A percentile compares a stretch with the other conserved stretches of the same genome.
Conservation (phyloP, 2,797 vertebrate species). For the Lithobates sylvaticus region DNA sequence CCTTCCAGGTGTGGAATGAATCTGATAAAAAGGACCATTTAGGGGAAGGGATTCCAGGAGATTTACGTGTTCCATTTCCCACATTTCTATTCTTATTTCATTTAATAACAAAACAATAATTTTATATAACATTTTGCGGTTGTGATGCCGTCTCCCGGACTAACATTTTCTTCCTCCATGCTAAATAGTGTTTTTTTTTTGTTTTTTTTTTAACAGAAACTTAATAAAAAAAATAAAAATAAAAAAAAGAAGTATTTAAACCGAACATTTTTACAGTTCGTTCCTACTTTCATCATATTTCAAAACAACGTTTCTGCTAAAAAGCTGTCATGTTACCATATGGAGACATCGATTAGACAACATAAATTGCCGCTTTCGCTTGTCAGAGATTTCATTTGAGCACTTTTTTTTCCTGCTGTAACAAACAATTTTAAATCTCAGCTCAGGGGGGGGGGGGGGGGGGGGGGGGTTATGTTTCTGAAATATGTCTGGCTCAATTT, state of each 20-base stretch:
- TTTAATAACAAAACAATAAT: no score
- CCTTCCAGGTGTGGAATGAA: no score
- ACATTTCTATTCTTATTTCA: no score
- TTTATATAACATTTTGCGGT: no score
- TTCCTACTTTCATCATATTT: conserved; percentile 36
- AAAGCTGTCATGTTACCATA: conserved; percentile 43
- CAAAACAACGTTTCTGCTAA: conserved; percentile 34
- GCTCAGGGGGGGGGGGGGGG: background rate
- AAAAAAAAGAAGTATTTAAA: conserved; percentile 8
- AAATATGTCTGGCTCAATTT: background rate
- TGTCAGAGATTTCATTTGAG: background rate
- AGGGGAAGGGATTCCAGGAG: no score
- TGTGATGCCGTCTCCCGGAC: no score
- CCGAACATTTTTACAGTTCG: conserved; percentile 27
- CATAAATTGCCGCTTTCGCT: background rate
- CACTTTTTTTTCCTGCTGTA: background rate
- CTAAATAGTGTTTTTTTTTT: no score
- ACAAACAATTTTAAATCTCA: conserved; percentile 9
- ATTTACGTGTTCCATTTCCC: no score
- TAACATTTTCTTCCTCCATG: no score
- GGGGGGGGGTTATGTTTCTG: background rate
- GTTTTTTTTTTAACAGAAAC: no score
- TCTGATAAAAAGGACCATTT: no score
- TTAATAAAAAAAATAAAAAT: background rate
- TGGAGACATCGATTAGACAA: conserved; percentile 42